phyloP scores from a whole-genome alignment of 2,797 vertebrate species.

The Helarctos malayanus region DNA sequence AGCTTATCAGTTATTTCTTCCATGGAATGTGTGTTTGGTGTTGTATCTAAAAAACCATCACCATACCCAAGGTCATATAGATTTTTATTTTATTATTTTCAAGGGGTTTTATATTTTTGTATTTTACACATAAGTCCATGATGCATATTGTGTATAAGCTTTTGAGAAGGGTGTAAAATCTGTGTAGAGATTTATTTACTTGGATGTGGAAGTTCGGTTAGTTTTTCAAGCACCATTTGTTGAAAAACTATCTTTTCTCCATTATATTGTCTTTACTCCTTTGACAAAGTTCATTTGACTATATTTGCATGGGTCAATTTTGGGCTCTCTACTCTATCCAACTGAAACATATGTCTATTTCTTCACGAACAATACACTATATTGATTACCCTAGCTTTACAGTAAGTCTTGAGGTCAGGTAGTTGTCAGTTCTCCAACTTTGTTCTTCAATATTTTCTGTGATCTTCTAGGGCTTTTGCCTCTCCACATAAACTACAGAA shows the following conservation, averaged over 20 bases:
- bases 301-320: not conserved
- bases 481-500: not conserved
- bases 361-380: not conserved
- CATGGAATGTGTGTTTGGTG: not conserved
- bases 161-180: not conserved
- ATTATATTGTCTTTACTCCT: not conserved
- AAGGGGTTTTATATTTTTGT: not conserved
- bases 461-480: not conserved
- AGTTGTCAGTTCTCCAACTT: not conserved
- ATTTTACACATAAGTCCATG: not conserved
- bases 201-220: not conserved
- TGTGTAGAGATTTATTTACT: not conserved
- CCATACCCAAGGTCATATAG: not conserved
- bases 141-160: not conserved
- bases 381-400: not conserved
- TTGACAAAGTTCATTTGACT: not conserved
- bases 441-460: not conserved
- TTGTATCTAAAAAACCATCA: not conserved
- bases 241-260: not conserved
- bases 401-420: not conserved
- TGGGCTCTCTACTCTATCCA: not conserved
- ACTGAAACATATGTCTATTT: not conserved
- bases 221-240: not conserved
- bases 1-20: not conserved
- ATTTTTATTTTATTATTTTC: not conserved